These are phyloP conservation scores for Physella acuta DNA, from an alignment of 1,140 invertebrate genomes.

Conservation along the genomic window DNA sequence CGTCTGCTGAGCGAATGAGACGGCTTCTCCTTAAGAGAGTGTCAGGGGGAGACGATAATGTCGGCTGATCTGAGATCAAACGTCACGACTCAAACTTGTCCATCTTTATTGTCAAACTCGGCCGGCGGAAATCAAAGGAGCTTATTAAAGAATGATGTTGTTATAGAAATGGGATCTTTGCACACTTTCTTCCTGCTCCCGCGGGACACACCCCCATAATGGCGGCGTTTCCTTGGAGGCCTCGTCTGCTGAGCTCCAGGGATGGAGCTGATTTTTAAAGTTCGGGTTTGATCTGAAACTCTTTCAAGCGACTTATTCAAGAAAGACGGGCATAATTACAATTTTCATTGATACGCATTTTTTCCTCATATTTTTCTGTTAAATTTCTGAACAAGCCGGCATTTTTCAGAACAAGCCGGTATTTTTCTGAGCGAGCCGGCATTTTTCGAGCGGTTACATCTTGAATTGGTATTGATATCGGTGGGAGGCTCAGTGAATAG, in stretches of 20 bases:
- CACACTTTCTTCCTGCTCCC: background rate
- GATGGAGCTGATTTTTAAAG: background rate
- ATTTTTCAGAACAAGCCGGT: too few species aligned
- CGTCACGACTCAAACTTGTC: background rate
- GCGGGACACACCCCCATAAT: background rate
- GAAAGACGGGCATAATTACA: slow-evolving; percentile 1
- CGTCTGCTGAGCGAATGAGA: background rate
- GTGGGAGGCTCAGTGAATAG: too few species aligned
- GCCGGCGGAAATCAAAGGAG: background rate
- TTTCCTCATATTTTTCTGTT: too few species aligned
- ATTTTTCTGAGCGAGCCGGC: too few species aligned
- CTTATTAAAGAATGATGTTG: slow-evolving; percentile 17
- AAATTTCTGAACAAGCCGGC: too few species aligned
- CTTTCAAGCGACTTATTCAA: background rate
- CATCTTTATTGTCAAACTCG: background rate
- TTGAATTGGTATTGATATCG: too few species aligned
- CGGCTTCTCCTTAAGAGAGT: background rate
- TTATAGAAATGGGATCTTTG: slow-evolving; percentile 5
- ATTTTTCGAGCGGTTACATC: too few species aligned
- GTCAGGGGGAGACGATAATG: background rate
- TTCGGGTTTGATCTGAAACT: background rate
- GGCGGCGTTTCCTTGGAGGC: background rate
- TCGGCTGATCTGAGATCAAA: slow-evolving; percentile 9
- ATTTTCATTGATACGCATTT: slow-evolving; percentile 6
- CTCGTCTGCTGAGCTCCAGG: background rate